Evolutionary conservation across 2,113 vertebrate species (phyloP).

Genomic region (Atlantisia rogersi): DNA sequence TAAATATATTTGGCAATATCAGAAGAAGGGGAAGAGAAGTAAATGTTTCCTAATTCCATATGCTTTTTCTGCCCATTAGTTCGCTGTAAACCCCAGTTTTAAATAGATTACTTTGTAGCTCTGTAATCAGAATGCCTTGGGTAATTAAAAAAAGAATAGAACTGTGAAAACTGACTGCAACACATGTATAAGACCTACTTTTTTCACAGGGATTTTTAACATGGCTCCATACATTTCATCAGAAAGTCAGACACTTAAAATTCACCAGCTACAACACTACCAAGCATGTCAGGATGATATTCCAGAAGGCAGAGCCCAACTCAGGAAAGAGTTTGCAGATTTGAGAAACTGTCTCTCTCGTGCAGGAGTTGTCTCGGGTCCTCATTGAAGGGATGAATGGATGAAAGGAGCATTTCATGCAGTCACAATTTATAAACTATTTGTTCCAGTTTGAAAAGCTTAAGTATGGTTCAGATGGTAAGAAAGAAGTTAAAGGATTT

Average conservation of each 20-base stretch:
- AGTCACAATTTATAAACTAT: background rate
- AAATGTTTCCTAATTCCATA: slow-evolving; percentile 55
- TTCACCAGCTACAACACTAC: background rate
- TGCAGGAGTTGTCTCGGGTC: background rate
- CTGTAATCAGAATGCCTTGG: slow-evolving; percentile 43
- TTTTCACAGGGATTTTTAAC: slow-evolving; percentile 22
- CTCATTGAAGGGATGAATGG: background rate
- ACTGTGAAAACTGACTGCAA: slow-evolving; percentile 38
- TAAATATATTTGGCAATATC: slow-evolving; percentile 34
- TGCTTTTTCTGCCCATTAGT: slow-evolving; percentile 27
- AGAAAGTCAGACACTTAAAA: background rate
- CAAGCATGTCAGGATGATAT: background rate
- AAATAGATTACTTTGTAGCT: slow-evolving; percentile 47
- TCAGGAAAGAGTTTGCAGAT: slow-evolving; percentile 2
- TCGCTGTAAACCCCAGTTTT: slow-evolving; percentile 30
- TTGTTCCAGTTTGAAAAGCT: background rate
- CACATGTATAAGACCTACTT: slow-evolving; percentile 8
- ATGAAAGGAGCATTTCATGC: slow-evolving; percentile 19
- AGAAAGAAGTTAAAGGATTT: background rate
- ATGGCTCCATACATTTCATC: background rate
- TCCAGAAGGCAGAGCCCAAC: background rate
- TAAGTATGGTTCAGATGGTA: background rate
- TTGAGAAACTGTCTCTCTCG: background rate
- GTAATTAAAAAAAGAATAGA: slow-evolving; percentile 43
- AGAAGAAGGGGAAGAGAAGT: slow-evolving; percentile 39